Conservation (phyloP, 2,888 invertebrate species). For the Microchrysa polita region DNA sequence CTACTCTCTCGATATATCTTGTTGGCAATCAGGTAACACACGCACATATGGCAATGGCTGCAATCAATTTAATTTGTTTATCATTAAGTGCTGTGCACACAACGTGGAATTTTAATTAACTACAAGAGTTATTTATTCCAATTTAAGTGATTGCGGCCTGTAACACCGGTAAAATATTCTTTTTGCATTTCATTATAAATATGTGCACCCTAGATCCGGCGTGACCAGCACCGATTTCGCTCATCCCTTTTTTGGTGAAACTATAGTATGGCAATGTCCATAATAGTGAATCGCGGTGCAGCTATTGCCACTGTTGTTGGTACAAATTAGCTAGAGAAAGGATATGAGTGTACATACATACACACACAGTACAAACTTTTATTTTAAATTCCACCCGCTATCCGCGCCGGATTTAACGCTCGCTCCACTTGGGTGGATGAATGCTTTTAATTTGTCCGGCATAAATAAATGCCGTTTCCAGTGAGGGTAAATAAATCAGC, state of each 20-base stretch:
- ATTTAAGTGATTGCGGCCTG: slow-evolving; percentile 44
- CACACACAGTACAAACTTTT: background rate
- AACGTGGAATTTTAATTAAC: slow-evolving; percentile 47
- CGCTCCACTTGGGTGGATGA: no score
- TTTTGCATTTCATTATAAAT: slow-evolving; percentile 36
- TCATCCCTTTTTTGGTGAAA: background rate
- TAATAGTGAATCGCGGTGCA: no score
- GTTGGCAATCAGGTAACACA: background rate
- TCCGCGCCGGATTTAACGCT: background rate
- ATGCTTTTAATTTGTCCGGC: slow-evolving; percentile 30
- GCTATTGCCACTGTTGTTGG: background rate
- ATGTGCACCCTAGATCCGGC: background rate
- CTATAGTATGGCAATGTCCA: no score
- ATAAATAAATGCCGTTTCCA: slow-evolving; percentile 10
- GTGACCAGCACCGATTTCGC: background rate
- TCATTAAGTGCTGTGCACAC: slow-evolving; percentile 46
- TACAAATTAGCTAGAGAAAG: background rate
- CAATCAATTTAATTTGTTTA: slow-evolving; percentile 45
- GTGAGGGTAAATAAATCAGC: slow-evolving; percentile 38
- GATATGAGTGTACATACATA: no score
- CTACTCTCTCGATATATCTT: no score
- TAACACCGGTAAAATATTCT: slow-evolving; percentile 37
- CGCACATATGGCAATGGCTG: slow-evolving; percentile 7
- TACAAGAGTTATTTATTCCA: slow-evolving; percentile 45
- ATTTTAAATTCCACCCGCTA: background rate